These are phyloP conservation scores for Spialia ferax DNA, from an alignment of 2,888 invertebrate species.

Conservation along the genomic window DNA sequence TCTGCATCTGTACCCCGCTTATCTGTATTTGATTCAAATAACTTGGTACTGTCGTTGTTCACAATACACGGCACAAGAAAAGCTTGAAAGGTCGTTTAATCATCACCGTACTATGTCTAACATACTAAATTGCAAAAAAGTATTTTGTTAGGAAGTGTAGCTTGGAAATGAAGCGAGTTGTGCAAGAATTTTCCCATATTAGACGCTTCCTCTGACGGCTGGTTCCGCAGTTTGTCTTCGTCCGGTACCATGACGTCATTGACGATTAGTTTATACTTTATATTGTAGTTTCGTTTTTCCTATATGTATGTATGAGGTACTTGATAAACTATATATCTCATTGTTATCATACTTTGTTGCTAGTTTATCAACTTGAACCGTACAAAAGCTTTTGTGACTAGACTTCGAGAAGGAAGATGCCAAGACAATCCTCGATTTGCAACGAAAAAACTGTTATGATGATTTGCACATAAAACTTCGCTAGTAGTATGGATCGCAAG, in stretches of 20 bases:
- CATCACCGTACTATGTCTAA: background rate
- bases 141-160: conserved; percentile 49
- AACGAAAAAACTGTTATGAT: too few relatives aligned
- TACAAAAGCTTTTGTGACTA: background rate
- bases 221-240: conserved; percentile 37
- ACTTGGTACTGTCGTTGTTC: background rate
- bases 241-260: conserved; percentile 42
- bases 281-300: background rate
- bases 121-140: conserved; percentile 2
- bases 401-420: background rate
- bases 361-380: background rate
- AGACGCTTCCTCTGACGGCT: conserved; percentile 43
- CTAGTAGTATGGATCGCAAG: too few relatives aligned
- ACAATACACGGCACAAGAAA: background rate
- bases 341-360: background rate
- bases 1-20: background rate
- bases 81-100: background rate
- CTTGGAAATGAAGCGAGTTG: conserved; percentile 51
- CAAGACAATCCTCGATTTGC: too few relatives aligned
- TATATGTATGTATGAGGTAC: too few relatives aligned
- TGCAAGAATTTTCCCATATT: conserved; percentile 55
- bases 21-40: background rate
- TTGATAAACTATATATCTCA: background rate
- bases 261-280: background rate
- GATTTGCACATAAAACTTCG: too few relatives aligned